Conservation (phyloP, 2,888 invertebrate species). For the Standfussiana lucernea region DNA sequence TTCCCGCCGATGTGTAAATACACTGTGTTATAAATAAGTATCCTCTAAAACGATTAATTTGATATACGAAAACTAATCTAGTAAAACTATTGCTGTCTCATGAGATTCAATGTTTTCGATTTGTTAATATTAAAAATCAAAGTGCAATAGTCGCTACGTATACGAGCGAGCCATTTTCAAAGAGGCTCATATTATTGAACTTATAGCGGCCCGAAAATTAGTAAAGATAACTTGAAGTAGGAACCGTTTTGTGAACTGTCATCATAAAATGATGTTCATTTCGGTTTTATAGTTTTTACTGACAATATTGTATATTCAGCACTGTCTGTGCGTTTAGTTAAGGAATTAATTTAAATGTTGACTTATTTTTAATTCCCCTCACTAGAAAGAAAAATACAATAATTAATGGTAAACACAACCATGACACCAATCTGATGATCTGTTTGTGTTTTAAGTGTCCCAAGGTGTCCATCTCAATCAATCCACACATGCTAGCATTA, state of each 20-base stretch:
- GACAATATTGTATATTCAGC: slow-evolving; percentile 37
- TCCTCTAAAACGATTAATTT: neutral
- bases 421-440: slow-evolving; percentile 45
- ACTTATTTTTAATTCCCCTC: slow-evolving; percentile 49
- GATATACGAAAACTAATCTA: slow-evolving; percentile 1
- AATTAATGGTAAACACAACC: slow-evolving; percentile 21
- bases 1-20: slow-evolving; percentile 44
- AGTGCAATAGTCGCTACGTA: slow-evolving; percentile 49
- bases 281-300: slow-evolving; percentile 24
- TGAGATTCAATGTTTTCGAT: neutral
- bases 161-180: slow-evolving; percentile 34
- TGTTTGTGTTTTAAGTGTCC: slow-evolving; percentile 32
- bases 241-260: slow-evolving; percentile 25
- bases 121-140: slow-evolving; percentile 25
- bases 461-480: slow-evolving; percentile 31
- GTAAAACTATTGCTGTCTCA: neutral
- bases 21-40: slow-evolving; percentile 1
- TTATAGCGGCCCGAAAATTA: slow-evolving; percentile 10
- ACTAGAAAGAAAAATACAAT: slow-evolving; percentile 1
- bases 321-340: slow-evolving; percentile 50
- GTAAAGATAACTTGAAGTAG: slow-evolving; percentile 12
- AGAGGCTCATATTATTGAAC: slow-evolving; percentile 42
- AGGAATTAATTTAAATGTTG: slow-evolving; percentile 53
- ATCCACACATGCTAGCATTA: slow-evolving; percentile 22
- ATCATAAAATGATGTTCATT: slow-evolving; percentile 25